phyloP scores from a whole-genome alignment of 2,888 invertebrate species.

The Copidosoma aretas region DNA sequence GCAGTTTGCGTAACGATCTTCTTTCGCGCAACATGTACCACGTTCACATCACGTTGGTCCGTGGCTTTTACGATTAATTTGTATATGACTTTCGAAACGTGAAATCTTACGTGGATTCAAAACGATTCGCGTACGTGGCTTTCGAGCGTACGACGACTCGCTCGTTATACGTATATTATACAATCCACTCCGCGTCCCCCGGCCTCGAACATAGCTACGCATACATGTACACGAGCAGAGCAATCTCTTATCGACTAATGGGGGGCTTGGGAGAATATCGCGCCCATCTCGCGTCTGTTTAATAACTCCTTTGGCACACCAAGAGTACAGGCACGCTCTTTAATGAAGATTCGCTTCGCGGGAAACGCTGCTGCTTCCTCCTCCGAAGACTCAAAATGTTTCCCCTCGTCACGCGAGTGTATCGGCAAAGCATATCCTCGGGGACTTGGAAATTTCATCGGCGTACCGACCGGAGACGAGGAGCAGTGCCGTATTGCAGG shows the following conservation, averaged over 20 bases:
- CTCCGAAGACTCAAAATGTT: slow-evolving; percentile 24
- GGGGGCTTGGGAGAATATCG: no score
- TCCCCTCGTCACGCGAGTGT: not conserved
- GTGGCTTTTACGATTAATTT: no score
- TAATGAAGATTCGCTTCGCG: slow-evolving; percentile 21
- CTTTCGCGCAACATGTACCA: no score
- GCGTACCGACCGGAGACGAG: not conserved
- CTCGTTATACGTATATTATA: no score
- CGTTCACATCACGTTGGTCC: no score
- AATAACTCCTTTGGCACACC: not conserved
- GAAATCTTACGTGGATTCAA: no score
- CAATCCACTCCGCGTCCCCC: no score
- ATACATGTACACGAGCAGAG: not conserved
- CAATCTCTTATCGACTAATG: not conserved
- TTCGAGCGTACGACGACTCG: no score
- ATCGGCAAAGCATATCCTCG: not conserved
- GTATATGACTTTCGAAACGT: no score
- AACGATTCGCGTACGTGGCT: no score
- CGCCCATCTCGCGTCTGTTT: not conserved
- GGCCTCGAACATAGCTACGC: no score
- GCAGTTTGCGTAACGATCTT: no score
- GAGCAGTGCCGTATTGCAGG: slow-evolving; percentile 6
- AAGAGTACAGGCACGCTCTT: not conserved
- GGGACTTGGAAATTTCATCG: slow-evolving; percentile 19
- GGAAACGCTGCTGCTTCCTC: slow-evolving; percentile 19